Conservation (phyloP, 2,113 vertebrate species). For the Spilogale gracilis region DNA sequence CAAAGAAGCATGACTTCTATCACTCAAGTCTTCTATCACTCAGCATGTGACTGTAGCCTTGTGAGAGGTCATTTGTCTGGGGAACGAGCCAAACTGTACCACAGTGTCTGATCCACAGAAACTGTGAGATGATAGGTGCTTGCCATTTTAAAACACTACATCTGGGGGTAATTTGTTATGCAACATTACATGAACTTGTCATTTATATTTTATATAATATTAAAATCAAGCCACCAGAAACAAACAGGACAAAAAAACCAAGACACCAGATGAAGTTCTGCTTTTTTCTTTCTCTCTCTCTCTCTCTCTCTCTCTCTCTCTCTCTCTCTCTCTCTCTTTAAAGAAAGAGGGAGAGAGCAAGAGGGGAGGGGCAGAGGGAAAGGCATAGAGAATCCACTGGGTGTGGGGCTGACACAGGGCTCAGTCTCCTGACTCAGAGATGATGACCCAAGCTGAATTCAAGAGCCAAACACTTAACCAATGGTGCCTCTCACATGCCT, state of each 20-base stretch:
- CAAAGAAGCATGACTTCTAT: neutral
- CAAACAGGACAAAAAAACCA: neutral
- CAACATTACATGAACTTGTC: neutral
- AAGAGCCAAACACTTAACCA: neutral
- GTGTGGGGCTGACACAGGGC: neutral
- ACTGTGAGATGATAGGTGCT: neutral
- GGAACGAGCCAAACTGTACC: neutral
- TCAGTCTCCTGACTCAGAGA: neutral
- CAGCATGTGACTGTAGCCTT: neutral
- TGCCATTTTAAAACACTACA: neutral
- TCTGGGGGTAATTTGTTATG: neutral
- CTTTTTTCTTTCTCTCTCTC: too few relatives aligned
- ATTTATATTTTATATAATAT: neutral
- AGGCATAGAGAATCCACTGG: neutral
- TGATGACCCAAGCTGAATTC: neutral
- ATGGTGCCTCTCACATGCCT: neutral
- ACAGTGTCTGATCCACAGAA: neutral
- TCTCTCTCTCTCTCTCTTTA: rapidly evolving
- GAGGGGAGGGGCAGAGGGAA: neutral
- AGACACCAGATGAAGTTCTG: neutral
- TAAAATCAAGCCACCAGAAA: neutral
- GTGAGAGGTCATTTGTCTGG: neutral
- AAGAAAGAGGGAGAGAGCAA: neutral
- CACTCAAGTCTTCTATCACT: neutral
- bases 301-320: too few relatives aligned